These are phyloP conservation scores for Drosophila neonasuta DNA, from an alignment of 2,888 invertebrate species.

Conservation along the genomic window DNA sequence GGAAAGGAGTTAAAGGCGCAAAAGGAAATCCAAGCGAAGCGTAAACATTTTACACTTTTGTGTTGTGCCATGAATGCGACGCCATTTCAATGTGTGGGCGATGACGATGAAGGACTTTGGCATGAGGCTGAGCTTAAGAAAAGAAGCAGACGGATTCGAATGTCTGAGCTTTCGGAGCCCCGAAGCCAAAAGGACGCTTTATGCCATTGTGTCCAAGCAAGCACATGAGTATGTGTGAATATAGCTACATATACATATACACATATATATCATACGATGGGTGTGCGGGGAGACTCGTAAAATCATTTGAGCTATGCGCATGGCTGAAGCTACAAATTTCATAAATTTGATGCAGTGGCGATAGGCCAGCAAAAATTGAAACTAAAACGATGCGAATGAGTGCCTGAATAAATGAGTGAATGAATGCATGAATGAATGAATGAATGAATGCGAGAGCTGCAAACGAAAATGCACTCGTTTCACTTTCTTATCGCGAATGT, in stretches of 20 bases:
- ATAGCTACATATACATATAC: no score
- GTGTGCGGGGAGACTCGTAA: constrained; percentile 35
- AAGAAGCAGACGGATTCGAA: constrained; percentile 20
- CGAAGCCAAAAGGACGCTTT: constrained; percentile 38
- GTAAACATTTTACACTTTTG: constrained; percentile 75
- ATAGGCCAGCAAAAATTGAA: constrained; percentile 41
- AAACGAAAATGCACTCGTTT: constrained; percentile 47
- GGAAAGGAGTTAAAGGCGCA: constrained; percentile 22
- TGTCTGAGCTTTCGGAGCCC: constrained; percentile 31
- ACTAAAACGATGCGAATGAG: constrained; percentile 8
- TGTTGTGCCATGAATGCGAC: constrained; percentile 71
- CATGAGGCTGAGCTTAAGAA: constrained; percentile 29
- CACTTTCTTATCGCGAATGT: constrained; percentile 69
- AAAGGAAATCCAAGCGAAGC: constrained; percentile 66
- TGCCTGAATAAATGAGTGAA: constrained; percentile 9
- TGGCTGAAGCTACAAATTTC: constrained; percentile 29
- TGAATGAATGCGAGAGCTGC: background rate
- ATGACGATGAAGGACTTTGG: background rate
- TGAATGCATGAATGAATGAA: constrained; percentile 5
- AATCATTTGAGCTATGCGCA: constrained; percentile 52
- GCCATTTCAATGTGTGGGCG: constrained; percentile 53
- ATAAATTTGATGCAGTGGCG: constrained; percentile 33
- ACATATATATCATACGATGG: background rate
- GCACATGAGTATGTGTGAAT: background rate
- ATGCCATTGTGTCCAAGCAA: constrained; percentile 3